phyloP scores from a whole-genome alignment of 2,888 invertebrate species.

The Chloroclystis v-ata region DNA sequence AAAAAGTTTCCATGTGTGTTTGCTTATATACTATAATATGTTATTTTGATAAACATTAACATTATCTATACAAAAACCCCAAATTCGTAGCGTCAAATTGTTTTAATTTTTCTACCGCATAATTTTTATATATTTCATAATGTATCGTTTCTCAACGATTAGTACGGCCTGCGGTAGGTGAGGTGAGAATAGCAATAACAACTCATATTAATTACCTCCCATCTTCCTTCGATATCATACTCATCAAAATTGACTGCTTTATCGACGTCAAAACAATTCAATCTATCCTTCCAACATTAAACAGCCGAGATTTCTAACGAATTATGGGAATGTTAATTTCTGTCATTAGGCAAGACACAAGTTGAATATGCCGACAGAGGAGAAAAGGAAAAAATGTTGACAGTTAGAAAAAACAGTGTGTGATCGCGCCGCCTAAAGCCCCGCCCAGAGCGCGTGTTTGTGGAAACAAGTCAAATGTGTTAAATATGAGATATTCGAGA shows the following conservation, averaged over 20 bases:
- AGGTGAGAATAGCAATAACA: conserved; percentile 15
- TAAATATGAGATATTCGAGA: conserved; percentile 55
- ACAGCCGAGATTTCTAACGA: conserved; percentile 59
- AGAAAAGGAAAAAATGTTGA: conserved; percentile 44
- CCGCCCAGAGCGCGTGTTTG: conserved; percentile 56
- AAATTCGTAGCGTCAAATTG: neutral
- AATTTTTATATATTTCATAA: neutral
- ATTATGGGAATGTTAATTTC: conserved; percentile 72
- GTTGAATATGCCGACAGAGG: conserved; percentile 61
- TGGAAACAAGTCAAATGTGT: conserved; percentile 71
- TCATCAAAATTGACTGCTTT: conserved; percentile 25
- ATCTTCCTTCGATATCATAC: conserved; percentile 18
- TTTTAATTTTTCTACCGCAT: too few species aligned
- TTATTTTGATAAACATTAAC: too few species aligned
- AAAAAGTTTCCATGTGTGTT: too few species aligned
- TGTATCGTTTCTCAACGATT: neutral
- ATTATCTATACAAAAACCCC: too few species aligned
- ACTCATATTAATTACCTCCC: conserved; percentile 19
- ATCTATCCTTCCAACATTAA: conserved; percentile 41
- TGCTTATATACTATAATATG: too few species aligned
- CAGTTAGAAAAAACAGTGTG: conserved; percentile 46
- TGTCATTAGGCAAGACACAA: conserved; percentile 68
- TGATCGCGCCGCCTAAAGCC: conserved; percentile 63
- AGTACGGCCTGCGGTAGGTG: conserved; percentile 18
- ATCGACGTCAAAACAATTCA: conserved; percentile 55